phyloP scores from a whole-genome alignment of 2,888 invertebrate species.

The Cataglyphis livida region DNA sequence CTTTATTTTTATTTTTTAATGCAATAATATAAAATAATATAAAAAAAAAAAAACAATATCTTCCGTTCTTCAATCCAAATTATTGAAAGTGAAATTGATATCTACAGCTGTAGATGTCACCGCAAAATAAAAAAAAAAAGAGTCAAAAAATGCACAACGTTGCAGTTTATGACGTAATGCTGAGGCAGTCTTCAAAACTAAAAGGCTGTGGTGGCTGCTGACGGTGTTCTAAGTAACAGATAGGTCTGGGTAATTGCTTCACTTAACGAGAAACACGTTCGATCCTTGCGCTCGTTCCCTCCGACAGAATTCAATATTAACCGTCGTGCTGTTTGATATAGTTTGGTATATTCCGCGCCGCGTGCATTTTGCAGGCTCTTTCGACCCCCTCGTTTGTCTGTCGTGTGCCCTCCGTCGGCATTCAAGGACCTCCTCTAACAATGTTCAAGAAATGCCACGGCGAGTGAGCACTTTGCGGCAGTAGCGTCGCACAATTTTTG shows the following conservation, averaged over 20 bases:
- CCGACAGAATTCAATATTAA: conserved; percentile 77
- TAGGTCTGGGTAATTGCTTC: conserved; percentile 85
- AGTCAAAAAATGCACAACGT: conserved; percentile 62
- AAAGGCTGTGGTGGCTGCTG: conserved; percentile 84
- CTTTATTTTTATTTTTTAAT: background rate
- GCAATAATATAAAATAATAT: background rate
- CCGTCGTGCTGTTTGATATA: conserved; percentile 79
- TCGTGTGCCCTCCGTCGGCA: conserved; percentile 48
- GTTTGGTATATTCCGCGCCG: conserved; percentile 68
- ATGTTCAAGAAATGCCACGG: conserved; percentile 59
- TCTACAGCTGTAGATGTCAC: background rate
- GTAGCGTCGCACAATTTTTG: conserved; percentile 45
- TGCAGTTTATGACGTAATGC: conserved; percentile 69
- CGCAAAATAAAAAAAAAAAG: conserved; percentile 3
- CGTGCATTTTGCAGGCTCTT: conserved; percentile 69
- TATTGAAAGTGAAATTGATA: conserved; percentile 63
- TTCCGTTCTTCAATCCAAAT: background rate
- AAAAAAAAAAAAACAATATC: background rate
- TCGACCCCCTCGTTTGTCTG: conserved; percentile 66
- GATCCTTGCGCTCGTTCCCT: conserved; percentile 70
- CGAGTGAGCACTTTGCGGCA: conserved; percentile 58
- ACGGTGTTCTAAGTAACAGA: conserved; percentile 84
- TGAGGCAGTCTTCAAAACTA: conserved; percentile 80
- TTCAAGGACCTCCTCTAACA: conserved; percentile 68
- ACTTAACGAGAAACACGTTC: conserved; percentile 85